Conservation (phyloP, 2,797 vertebrate species). For the Decapterus maruadsi region DNA sequence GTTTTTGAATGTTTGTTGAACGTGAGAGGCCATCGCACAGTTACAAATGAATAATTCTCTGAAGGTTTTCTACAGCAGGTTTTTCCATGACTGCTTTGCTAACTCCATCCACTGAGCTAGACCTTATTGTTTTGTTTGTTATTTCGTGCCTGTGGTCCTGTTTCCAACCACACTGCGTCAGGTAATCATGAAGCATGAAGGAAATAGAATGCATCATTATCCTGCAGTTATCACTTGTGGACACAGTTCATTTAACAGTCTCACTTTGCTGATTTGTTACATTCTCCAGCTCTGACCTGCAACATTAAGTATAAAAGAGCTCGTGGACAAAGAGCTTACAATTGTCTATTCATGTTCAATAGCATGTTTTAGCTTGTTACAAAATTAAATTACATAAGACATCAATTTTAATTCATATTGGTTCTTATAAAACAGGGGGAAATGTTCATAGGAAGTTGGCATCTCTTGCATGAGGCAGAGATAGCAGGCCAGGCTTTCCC, state of each 20-base stretch:
- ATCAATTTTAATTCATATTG: slow-evolving; percentile 1
- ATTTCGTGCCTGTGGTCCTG: neutral
- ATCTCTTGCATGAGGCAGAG: slow-evolving; percentile 17
- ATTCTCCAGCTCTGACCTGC: neutral
- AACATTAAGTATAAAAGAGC: neutral
- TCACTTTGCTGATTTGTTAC: neutral
- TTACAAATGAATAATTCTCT: neutral
- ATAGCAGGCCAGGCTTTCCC: slow-evolving; percentile 26
- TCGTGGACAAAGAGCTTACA: neutral
- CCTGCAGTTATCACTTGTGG: neutral
- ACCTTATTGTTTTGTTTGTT: neutral
- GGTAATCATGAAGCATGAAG: neutral
- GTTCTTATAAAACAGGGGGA: neutral
- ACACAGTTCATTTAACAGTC: neutral
- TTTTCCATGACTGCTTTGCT: neutral
- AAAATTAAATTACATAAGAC: slow-evolving; percentile 29
- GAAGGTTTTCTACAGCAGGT: neutral
- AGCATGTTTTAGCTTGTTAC: slow-evolving; percentile 6
- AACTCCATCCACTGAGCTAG: neutral
- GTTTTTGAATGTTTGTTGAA: neutral
- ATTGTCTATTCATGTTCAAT: neutral
- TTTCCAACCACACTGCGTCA: neutral
- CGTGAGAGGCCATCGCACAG: neutral
- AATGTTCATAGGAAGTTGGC: slow-evolving; percentile 21
- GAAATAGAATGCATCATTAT: neutral